phyloP scores from a whole-genome alignment of 2,113 vertebrate species.

The Muntiacus reevesi region DNA sequence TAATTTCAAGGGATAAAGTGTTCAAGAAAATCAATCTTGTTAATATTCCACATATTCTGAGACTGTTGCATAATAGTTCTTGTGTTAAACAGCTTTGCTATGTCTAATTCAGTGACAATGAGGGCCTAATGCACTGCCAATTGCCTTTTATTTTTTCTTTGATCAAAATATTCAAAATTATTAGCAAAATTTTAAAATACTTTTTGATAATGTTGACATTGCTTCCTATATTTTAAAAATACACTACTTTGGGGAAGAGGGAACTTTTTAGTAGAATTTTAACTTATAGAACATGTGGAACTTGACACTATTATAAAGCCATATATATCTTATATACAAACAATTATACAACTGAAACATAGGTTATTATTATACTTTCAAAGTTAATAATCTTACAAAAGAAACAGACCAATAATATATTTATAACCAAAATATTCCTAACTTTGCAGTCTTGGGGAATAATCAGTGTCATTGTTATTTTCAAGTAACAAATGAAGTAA shows the following conservation, averaged over 20 bases:
- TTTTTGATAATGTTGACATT: neutral
- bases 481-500: neutral
- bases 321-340: neutral
- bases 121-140: neutral
- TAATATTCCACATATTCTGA: neutral
- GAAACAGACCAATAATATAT: neutral
- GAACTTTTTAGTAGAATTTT: conserved; percentile 9
- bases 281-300: neutral
- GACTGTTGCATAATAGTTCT: neutral
- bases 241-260: neutral
- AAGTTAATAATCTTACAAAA: neutral
- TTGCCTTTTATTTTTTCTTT: neutral
- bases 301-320: neutral
- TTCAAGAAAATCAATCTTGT: neutral
- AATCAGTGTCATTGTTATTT: neutral
- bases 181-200: neutral
- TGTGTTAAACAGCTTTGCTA: neutral
- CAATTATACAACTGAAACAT: neutral
- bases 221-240: conserved; percentile 5
- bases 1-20: neutral
- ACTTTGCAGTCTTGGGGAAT: neutral
- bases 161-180: neutral
- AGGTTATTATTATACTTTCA: neutral
- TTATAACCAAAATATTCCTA: neutral
- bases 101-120: neutral